A percentile compares a stretch with the other conserved stretches of the same genome.
phyloP scores from a whole-genome alignment of 2,888 invertebrate genomes.

The Stramonita haemastoma region DNA sequence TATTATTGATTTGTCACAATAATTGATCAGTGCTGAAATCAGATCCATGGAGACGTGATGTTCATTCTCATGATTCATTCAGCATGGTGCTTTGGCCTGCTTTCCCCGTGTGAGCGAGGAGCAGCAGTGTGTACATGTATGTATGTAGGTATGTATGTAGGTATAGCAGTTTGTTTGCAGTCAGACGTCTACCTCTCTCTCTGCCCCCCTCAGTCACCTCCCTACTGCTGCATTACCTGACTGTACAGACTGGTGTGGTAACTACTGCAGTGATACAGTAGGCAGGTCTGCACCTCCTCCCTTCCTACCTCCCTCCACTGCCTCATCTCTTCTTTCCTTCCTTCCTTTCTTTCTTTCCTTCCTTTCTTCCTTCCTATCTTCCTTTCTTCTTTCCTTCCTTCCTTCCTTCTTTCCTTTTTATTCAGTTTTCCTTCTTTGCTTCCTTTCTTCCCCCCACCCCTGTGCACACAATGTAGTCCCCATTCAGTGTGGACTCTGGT shows the following conservation, averaged over 20 bases:
- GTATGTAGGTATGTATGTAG: not conserved
- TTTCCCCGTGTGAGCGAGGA: not conserved
- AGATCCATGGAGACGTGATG: no score
- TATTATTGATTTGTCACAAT: no score
- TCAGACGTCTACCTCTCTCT: constrained; percentile 10
- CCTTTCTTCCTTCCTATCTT: no score
- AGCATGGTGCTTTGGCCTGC: constrained; percentile 1
- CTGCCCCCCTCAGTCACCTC: not conserved
- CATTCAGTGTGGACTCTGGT: no score
- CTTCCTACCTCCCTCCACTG: not conserved
- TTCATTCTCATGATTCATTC: not conserved
- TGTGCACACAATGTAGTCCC: no score
- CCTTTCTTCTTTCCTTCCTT: not conserved
- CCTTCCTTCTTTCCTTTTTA: not conserved
- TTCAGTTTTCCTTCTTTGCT: no score
- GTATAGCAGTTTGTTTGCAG: not conserved
- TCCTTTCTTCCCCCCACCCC: not conserved
- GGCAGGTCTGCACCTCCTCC: not conserved
- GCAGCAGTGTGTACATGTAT: not conserved
- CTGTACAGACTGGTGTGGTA: not conserved
- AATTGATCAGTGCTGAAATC: no score
- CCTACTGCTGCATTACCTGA: not conserved
- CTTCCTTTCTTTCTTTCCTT: not conserved
- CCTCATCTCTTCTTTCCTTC: not conserved
- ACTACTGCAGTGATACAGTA: not conserved